A percentile compares a stretch with the other conserved stretches of the same genome.
Conservation (phyloP, 2,888 invertebrate genomes). For the Acanthopleura granulata region DNA sequence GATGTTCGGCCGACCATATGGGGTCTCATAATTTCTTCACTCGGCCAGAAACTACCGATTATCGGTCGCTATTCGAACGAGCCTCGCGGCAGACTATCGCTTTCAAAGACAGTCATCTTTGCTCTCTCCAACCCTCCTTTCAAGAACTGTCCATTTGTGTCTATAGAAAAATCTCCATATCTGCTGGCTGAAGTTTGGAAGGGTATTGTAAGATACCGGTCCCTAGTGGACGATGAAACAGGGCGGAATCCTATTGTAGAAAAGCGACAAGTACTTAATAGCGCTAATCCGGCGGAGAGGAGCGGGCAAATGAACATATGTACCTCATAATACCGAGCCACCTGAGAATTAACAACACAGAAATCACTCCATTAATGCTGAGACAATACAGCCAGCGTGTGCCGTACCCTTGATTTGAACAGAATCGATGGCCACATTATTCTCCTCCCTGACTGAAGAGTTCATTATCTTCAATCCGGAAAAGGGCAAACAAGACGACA, state of each 20-base stretch:
- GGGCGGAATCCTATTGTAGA: neutral
- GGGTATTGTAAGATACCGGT: neutral
- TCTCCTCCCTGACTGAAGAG: no score
- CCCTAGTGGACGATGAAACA: neutral
- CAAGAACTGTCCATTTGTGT: neutral
- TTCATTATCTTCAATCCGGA: neutral
- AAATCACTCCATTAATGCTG: no score
- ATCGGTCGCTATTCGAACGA: neutral
- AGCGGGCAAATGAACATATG: constrained; percentile 5
- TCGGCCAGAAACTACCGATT: constrained; percentile 4
- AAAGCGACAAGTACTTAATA: constrained; percentile 9
- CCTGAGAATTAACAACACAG: no score
- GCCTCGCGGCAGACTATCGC: neutral
- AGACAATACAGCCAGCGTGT: no score
- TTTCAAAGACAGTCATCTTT: constrained; percentile 3
- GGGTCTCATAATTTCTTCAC: constrained; percentile 10
- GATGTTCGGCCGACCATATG: neutral
- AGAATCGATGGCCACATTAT: no score
- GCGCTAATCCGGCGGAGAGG: neutral
- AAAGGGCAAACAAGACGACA: constrained; percentile 1
- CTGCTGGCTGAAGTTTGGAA: neutral
- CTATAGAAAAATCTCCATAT: constrained; percentile 8
- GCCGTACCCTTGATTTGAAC: no score
- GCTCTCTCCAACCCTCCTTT: neutral
- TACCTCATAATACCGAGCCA: neutral